Percentiles rank a stretch among this genome's conserved stretches.
These are phyloP conservation scores for Acleris laterana DNA, from an alignment of 2,888 invertebrate genomes.

Conservation along the genomic window DNA sequence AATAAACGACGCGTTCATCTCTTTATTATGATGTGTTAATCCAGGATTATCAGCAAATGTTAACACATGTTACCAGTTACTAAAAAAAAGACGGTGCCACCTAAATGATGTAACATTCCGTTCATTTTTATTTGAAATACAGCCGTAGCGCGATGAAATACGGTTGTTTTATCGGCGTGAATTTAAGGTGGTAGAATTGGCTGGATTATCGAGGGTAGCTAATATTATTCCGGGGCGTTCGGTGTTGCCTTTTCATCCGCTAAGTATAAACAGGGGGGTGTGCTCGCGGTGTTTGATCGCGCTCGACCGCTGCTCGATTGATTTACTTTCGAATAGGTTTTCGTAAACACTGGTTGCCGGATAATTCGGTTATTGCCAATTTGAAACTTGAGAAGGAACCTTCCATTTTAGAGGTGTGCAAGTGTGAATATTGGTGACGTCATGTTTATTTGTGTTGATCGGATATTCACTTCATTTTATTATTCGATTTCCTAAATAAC, in stretches of 20 bases:
- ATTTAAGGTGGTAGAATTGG: constrained; percentile 63
- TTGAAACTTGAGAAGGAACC: not conserved
- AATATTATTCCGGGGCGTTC: constrained; percentile 84
- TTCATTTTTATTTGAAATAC: constrained; percentile 45
- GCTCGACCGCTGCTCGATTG: constrained; percentile 74
- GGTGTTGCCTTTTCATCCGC: constrained; percentile 84
- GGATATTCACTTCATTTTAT: too few species aligned
- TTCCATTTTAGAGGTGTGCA: too few species aligned
- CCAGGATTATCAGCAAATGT: constrained; percentile 84
- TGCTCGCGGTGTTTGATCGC: constrained; percentile 71
- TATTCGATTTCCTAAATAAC: too few species aligned
- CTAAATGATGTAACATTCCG: constrained; percentile 48
- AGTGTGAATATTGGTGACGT: too few species aligned
- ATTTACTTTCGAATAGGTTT: constrained; percentile 74
- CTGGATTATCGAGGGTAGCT: constrained; percentile 81
- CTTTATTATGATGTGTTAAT: constrained; percentile 85
- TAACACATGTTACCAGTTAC: constrained; percentile 84
- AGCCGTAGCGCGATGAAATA: constrained; percentile 52
- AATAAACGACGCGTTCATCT: constrained; percentile 82
- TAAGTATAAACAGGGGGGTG: constrained; percentile 84
- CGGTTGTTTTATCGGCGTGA: constrained; percentile 50
- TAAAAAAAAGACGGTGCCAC: constrained; percentile 64
- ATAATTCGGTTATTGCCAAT: constrained; percentile 40
- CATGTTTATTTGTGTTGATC: too few species aligned
- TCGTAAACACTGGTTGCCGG: constrained; percentile 44